A percentile compares a stretch with the other conserved stretches of the same genome.
phyloP scores from a whole-genome alignment of 1,140 invertebrate species.

The Trachelipus rathkii region DNA sequence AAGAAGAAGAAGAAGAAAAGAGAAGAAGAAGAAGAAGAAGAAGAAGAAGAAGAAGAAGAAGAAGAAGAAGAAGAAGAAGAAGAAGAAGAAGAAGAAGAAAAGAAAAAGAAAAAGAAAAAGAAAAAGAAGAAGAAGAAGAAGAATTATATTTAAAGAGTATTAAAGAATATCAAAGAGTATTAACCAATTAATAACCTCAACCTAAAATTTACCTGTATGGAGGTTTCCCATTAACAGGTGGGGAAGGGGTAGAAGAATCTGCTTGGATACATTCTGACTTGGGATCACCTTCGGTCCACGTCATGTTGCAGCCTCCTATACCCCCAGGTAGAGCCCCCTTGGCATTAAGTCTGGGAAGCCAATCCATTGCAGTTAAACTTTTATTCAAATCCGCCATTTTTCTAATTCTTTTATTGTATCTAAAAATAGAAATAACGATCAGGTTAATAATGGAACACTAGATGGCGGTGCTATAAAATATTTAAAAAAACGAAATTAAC shows the following conservation, averaged over 20 bases:
- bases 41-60: neutral
- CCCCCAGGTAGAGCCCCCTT: conserved; percentile 42
- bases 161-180: neutral
- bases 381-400: conserved; percentile 53
- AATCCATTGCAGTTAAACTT: conserved; percentile 58
- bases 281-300: neutral
- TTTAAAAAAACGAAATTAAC: too few species aligned
- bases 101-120: conserved; percentile 2
- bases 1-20: too few species aligned
- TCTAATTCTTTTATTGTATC: neutral
- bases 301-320: neutral
- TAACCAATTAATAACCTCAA: neutral
- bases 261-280: neutral
- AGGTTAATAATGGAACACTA: too few species aligned
- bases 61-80: neutral
- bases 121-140: neutral
- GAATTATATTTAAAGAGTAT: neutral
- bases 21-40: too few species aligned
- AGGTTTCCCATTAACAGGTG: neutral
- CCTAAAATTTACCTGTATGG: neutral
- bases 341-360: conserved; percentile 55
- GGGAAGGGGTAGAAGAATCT: neutral
- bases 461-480: too few species aligned
- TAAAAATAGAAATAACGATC: too few species aligned
- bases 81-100: neutral